A percentile compares a stretch with the other conserved stretches of the same genome.
Conservation (phyloP, 2,797 vertebrate species). For the Pitangus sulphuratus region DNA sequence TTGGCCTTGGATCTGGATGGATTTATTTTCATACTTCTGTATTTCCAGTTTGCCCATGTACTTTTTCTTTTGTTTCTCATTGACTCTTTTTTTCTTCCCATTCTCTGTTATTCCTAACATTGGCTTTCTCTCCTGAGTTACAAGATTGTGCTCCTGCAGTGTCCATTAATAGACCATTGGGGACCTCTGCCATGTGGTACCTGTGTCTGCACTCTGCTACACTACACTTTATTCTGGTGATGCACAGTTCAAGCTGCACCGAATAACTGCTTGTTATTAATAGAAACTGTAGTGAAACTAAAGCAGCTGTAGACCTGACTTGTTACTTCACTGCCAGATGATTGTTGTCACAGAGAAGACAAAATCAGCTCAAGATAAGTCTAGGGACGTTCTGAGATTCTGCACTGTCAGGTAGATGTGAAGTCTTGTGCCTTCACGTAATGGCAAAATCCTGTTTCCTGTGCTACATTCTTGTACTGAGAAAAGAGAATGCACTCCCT, state of each 20-base stretch:
- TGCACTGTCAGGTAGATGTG: rapidly evolving
- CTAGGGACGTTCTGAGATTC: background rate
- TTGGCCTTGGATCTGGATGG: background rate
- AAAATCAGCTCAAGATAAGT: background rate
- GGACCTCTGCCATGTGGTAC: background rate
- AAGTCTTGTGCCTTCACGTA: background rate
- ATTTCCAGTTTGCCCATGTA: background rate
- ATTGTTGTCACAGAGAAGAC: background rate
- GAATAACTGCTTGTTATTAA: background rate
- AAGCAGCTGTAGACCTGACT: background rate
- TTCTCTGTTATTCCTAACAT: background rate
- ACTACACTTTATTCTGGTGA: background rate
- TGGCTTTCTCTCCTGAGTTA: background rate
- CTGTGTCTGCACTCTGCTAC: background rate
- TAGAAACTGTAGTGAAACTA: background rate
- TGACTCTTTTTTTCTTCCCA: background rate
- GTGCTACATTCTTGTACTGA: background rate
- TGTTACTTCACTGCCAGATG: background rate
- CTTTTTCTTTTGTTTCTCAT: background rate
- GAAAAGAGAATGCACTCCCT: background rate
- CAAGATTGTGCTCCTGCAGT: background rate
- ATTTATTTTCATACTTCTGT: background rate
- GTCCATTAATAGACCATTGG: background rate
- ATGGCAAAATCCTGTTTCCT: background rate
- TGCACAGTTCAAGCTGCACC: background rate